Conservation (phyloP, 1,140 invertebrate genomes). For the Ericerus pela region DNA sequence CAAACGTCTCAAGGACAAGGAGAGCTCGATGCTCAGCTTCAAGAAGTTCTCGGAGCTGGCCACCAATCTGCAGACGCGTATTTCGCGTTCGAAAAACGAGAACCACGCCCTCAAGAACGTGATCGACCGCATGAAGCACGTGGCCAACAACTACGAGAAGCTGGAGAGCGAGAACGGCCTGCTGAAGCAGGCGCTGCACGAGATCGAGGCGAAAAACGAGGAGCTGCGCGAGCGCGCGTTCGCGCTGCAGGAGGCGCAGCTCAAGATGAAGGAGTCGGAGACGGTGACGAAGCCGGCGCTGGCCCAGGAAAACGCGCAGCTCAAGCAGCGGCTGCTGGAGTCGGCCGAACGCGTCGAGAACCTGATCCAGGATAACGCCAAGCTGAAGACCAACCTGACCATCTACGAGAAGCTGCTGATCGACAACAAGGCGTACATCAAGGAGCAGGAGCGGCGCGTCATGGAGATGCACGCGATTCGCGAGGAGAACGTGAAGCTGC, state of each 20-base stretch:
- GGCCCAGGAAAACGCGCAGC: neutral
- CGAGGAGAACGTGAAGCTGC: neutral
- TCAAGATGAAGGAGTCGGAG: neutral
- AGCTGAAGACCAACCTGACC: neutral
- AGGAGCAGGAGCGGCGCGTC: neutral
- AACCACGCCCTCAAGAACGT: neutral
- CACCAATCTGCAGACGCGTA: neutral
- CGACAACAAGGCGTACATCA: neutral
- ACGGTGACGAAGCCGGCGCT: neutral
- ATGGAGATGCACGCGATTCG: neutral
- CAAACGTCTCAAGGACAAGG: neutral
- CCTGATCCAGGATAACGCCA: neutral
- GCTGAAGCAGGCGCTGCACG: neutral
- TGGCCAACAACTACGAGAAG: slow-evolving; percentile 7
- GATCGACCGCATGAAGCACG: neutral
- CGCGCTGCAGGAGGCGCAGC: neutral
- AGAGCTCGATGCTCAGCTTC: neutral
- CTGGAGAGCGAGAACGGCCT: neutral
- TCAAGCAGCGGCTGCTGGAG: neutral
- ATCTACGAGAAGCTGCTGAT: slow-evolving; percentile 3
- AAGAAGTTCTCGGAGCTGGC: neutral
- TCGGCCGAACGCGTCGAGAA: neutral
- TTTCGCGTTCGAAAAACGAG: slow-evolving; percentile 7
- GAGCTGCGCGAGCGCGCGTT: neutral
- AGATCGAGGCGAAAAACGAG: neutral